Base-by-base conservation (phyloP, 2,888 invertebrate species). In the Cataglyphis livida region DNA sequence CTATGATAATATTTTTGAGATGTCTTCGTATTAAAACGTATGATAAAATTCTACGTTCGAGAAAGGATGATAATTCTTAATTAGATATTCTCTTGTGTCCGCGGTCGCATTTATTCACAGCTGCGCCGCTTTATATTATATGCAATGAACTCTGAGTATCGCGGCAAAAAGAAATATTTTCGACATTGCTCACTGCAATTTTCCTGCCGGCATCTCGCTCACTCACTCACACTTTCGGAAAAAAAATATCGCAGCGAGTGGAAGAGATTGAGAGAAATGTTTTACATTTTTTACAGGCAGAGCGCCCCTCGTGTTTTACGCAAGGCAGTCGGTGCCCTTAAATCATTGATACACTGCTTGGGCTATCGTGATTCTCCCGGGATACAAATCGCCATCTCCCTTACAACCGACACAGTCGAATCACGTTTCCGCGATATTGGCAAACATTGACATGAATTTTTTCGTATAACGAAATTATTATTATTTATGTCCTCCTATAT, bases 181-280 rank as follows among this genome's bases (percentile, higher is more conserved):
- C 15, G 0, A 51, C 51, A 51, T 51, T 51, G 44, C 18, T 6
- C 32, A 12, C 38, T n/a, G 68, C 73, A 83, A 62, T 85, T 83
- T 82, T 51, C 54, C 48, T 44, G 38, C 65, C 1, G 57, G 32
- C 78, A 61, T 76, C 82, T 73, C 54, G 0, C 51, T 51, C 48
- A 4, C 9, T 12, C 35, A 15, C 35, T 38, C 54, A 10, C 51
- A n/a, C 51, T 51, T n/a, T 18, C 75, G 3, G 28, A 41, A 7
- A 48, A 7, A 48, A 57, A 54, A 71, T 44, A 38, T 41, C 28
- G 38, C 41, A 32, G 7, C 51, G 21, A 32, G 21, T 44, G 15
- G 54, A 35, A 51, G 35, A 51, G 87, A 87, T 85, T 87, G 83
- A 73, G 85, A 76, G 76, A 65, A 85, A 88, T 76, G 61, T 64